Percentiles rank a stretch among this genome's conserved stretches.
phyloP scores from a whole-genome alignment of 2,797 vertebrate species.

The Carcharodon carcharias region DNA sequence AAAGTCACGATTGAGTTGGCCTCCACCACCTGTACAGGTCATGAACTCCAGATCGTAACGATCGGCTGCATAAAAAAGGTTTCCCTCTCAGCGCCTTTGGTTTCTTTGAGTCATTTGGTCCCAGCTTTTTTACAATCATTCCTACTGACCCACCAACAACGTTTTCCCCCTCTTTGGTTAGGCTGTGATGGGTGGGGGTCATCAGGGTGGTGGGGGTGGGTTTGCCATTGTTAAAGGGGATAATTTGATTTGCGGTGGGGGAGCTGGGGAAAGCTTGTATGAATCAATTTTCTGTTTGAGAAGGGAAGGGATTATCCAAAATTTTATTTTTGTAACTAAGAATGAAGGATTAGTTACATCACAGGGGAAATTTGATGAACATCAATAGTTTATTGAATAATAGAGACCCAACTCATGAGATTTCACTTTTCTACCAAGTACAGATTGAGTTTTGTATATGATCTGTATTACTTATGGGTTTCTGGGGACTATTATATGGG shows the following conservation, averaged over 20 bases:
- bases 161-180: not conserved
- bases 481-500: not conserved
- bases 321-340: not conserved
- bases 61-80: too few relatives aligned
- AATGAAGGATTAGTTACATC: not conserved
- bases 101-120: not conserved
- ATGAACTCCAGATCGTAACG: too few relatives aligned
- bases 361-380: not conserved
- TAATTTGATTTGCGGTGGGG: not conserved
- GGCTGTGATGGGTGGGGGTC: not conserved
- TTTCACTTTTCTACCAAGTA: not conserved
- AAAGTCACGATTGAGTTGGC: too few relatives aligned
- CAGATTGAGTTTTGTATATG: not conserved
- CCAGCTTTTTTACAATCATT: not conserved
- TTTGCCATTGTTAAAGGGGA: too few relatives aligned
- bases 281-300: not conserved
- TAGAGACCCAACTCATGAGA: not conserved
- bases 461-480: not conserved
- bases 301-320: not conserved
- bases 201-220: too few relatives aligned
- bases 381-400: not conserved
- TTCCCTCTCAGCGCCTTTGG: too few relatives aligned
- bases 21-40: too few relatives aligned
- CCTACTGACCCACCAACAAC: not conserved
- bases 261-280: not conserved